Evolutionary conservation across 2,113 vertebrate species (phyloP), one percentile per base, ranked within the genome.

Genomic region (Lepus timidus): DNA sequence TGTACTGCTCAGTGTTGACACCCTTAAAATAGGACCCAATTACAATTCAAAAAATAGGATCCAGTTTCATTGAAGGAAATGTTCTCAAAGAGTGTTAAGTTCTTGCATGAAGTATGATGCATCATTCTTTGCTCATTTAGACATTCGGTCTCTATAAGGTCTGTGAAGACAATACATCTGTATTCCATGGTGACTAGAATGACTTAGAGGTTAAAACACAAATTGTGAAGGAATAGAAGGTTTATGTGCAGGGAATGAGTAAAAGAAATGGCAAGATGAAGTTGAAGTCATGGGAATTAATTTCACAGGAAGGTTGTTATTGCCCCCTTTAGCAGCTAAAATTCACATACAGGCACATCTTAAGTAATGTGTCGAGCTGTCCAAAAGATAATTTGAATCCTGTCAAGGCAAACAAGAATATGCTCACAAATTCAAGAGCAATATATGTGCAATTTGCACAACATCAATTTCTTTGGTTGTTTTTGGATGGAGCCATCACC

Each of bases 401-500:
- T 98, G 98, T 98, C 98, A 98, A 98, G 96, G 94, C 97, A 98
- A 98, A 98, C 97, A 98, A 98, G 98, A 98, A 98, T 98, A 97
- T 93, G 95, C 83, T 98, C 91, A 96, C 97, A 98, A 98, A 98
- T 98, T 98, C 97, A 98, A 98, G 97, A 98, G 97, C 97, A 98
- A 97, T 98, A 98, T 97, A 98, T 97, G 97, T 97, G 98, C 97
- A 98, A 98, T 98, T 98, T 98, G 94, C 97, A 98, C 96, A 97
- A 97, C 97, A 98, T 98, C 97, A 98, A 81, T 98, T 98, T 98
- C 97, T 98, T 98, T 95, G 96, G 96, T 97, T 98, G 96, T 97
- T 98, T 98, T 98, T 98, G 96, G 97, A 98, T 97, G 95, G 96
- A 98, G 94, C 95, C 93, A 98, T 98, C 93, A 1, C 93, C 92